Evolutionary conservation across 2,888 invertebrate genomes (phyloP), one percentile per base, ranked within the genome.

Genomic region (Taenaris catops): DNA sequence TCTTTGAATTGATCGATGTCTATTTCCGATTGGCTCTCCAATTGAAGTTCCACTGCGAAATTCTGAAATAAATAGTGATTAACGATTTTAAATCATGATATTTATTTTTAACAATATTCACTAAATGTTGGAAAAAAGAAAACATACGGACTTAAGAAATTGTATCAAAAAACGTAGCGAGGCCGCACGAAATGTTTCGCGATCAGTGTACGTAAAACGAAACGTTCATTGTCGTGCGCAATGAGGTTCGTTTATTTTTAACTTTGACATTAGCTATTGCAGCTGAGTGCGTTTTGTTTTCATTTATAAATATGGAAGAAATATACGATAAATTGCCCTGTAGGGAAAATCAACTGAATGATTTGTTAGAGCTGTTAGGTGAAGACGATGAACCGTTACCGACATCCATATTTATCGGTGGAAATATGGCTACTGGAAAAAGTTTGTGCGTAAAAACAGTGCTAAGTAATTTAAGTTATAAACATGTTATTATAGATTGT

Each of bases 371-470:
- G 56, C 67, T 89, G 32, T 65, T 90, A 8, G 90, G 89, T 1
- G 80, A 87, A 44, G 59, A 67, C 28, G 87, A 89, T 45, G 92
- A 93, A 62, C 87, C 90, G 8, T 81, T 92, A 59, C 92, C 93
- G 8, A 83, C 90, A 48, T 89, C 91, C 48, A 73, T 96, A 53
- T 95, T 94, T 79, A 55, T 96, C 33, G 92, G 92, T 65, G 96
- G 96, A n/a, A 93, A 93, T 63, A 91, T 94, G 49, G 92, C 94
- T 4, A 94, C 94, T 9, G 96, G 96, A 12, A 97, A 97, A 87
- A 91, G 92, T n/a, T 68, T 91, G 8, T 88, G 95, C 37, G 65
- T 93, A 2, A 87, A 86, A 32, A 78, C 88, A 4, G 71, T 94
- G 5, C 67, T 96, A 2, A 60, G 81, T 19, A 69, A 81, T 54